phyloP scores from a whole-genome alignment of 2,113 vertebrate genomes.

The Pavo muticus region DNA sequence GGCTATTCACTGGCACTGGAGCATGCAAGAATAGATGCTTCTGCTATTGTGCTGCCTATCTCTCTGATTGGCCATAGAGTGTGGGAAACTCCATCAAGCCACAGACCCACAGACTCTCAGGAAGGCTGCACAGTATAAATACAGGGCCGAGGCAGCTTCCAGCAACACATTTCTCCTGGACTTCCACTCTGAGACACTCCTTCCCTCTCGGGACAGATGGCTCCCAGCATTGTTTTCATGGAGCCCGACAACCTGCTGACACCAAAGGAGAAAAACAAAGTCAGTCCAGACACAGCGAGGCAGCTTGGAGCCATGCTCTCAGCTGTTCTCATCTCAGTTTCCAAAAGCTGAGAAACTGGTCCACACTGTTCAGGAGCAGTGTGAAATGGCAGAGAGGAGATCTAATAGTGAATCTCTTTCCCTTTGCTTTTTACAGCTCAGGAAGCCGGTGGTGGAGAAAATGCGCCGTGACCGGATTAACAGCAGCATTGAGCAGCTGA shows the following conservation, averaged over 20 bases:
- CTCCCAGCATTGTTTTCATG: constrained; percentile 64
- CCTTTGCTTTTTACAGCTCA: constrained; percentile 75
- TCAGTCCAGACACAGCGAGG: constrained; percentile 53
- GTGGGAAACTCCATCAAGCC: constrained; percentile 76
- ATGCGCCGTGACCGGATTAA: constrained; percentile 88
- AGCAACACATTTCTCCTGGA: neutral
- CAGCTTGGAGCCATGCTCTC: neutral
- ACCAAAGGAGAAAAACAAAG: constrained; percentile 78
- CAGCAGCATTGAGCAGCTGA: constrained; percentile 88
- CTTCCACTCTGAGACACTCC: neutral
- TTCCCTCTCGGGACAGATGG: constrained; percentile 45
- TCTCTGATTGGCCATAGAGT: constrained; percentile 78
- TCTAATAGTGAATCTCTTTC: neutral
- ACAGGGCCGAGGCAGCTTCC: neutral
- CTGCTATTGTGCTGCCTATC: constrained; percentile 42
- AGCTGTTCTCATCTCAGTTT: neutral
- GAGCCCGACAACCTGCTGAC: constrained; percentile 52
- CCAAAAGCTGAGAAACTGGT: neutral
- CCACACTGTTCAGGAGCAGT: neutral
- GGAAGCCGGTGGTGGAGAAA: constrained; percentile 86
- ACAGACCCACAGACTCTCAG: constrained; percentile 57
- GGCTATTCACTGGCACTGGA: constrained; percentile 69
- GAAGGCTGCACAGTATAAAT: constrained; percentile 60
- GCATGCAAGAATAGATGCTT: constrained; percentile 74
- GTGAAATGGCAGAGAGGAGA: neutral